These are phyloP conservation scores for Lasioglossum calceatum DNA, from an alignment of 2,888 invertebrate genomes.

Conservation along the genomic window DNA sequence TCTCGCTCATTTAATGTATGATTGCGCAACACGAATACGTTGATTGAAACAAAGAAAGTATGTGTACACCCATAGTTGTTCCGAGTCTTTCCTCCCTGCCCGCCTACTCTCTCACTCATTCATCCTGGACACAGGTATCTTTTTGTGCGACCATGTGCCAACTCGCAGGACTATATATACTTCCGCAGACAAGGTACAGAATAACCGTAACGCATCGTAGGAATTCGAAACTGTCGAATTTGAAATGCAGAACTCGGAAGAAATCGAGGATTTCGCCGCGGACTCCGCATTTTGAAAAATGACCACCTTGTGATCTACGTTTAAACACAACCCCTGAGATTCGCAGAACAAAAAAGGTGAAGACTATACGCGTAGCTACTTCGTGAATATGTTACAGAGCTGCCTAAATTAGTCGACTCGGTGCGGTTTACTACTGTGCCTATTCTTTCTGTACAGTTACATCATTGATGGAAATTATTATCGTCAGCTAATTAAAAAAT, in stretches of 20 bases:
- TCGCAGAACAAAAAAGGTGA: neutral
- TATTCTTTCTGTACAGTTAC: neutral
- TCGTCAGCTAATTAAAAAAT: neutral
- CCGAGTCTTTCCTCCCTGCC: slow-evolving; percentile 12
- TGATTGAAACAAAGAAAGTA: slow-evolving; percentile 48
- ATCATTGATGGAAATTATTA: neutral
- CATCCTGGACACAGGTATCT: slow-evolving; percentile 43
- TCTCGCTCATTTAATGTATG: slow-evolving; percentile 63
- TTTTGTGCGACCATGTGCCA: slow-evolving; percentile 52
- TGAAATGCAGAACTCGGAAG: neutral
- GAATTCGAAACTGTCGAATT: neutral
- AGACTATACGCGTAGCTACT: neutral
- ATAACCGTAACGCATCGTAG: neutral
- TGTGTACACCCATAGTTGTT: slow-evolving; percentile 60
- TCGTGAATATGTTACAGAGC: neutral
- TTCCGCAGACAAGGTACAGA: slow-evolving; percentile 11
- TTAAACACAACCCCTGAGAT: slow-evolving; percentile 9
- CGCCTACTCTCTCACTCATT: slow-evolving; percentile 36
- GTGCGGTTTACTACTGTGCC: neutral
- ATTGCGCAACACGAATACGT: slow-evolving; percentile 68
- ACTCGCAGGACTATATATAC: slow-evolving; percentile 31
- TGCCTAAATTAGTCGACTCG: neutral
- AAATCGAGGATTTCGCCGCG: too few species aligned
- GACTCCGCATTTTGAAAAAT: neutral
- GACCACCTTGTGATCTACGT: neutral